Conservation (phyloP, 1,140 invertebrate species). For the Dinoponera quadriceps region DNA sequence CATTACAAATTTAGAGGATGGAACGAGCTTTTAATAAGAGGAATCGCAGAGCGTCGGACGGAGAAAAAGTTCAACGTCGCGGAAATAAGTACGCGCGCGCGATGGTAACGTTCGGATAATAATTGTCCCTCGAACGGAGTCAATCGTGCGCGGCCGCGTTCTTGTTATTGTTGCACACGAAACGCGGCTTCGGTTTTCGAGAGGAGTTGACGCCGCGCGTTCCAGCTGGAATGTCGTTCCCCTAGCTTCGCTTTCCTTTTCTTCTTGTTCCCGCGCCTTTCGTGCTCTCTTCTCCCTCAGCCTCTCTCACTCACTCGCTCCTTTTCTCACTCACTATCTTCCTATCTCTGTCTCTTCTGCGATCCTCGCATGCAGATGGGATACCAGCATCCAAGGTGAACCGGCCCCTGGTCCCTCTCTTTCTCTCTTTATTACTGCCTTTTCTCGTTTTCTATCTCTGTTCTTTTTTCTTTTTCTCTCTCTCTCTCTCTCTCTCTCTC, state of each 20-base stretch:
- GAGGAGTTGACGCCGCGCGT: slow-evolving; percentile 70
- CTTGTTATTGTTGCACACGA: slow-evolving; percentile 36
- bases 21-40: too few relatives aligned
- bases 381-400: slow-evolving; percentile 84
- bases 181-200: slow-evolving; percentile 64
- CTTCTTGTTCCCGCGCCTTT: slow-evolving; percentile 53
- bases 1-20: not conserved
- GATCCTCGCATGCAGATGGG: slow-evolving; percentile 80
- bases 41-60: not conserved
- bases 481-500: not conserved
- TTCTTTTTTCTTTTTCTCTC: not conserved
- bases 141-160: not conserved
- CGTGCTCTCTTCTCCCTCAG: slow-evolving; percentile 8
- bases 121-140: not conserved
- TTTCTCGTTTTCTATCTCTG: slow-evolving; percentile 10
- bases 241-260: slow-evolving; percentile 74
- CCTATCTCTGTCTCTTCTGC: slow-evolving; percentile 42
- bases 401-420: slow-evolving; percentile 73
- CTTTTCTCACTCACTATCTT: slow-evolving; percentile 33
- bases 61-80: too few relatives aligned
- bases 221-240: slow-evolving; percentile 75
- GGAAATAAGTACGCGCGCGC: too few relatives aligned
- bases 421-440: slow-evolving; percentile 10
- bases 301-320: slow-evolving; percentile 49
- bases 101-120: not conserved